Base-by-base conservation (phyloP, 2,797 vertebrate species). In the Sebastes oblongus region DNA sequence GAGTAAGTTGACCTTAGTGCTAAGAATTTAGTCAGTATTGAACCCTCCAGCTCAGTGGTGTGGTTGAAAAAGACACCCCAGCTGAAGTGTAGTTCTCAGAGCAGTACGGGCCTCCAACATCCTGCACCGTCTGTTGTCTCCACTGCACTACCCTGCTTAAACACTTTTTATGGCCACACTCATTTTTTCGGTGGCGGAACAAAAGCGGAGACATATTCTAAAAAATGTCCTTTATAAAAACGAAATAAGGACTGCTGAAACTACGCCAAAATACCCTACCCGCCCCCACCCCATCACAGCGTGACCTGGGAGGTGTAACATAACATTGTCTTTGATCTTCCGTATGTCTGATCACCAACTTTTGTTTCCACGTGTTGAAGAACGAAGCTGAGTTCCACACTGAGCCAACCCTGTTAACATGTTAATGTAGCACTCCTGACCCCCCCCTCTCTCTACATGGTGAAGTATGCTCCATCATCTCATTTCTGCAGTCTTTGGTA, bases 401-500 rank as follows among this genome's bases (percentile, higher is more conserved):
- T 76, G 60, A 85, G 86, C 79, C 81, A 61, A 78, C 24, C 66
- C 73, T 77, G 62, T 74, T 22, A 71, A 78, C 73, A 78, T 69
- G 66, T 71, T 66, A 50, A 77, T 84, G 88, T 89, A 90, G 86
- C 84, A 81, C 32, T 56, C 32, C 34, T 22, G 4, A 3, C 5
- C 18, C 16, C 58, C 58, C 7, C 25, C 13, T 6, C 20, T 20
- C 54, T 72, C 73, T 72, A 66, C 69, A 69, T 70, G 67, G 25
- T 84, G 64, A 81, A 62, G 25, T 29, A 56, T 46, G 55, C 79
- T 78, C 66, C 68, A 77, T 75, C 70, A 70, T 85, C 79, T 82
- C 50, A 71, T 66, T 59, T 66, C 72, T 77, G 50, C 74, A 64
- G 77, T 87, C 65, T 84, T 86, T 84, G 82, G 70, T 78, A 81